phyloP scores from a whole-genome alignment of 2,888 invertebrate genomes.

The Phengaris alcon region DNA sequence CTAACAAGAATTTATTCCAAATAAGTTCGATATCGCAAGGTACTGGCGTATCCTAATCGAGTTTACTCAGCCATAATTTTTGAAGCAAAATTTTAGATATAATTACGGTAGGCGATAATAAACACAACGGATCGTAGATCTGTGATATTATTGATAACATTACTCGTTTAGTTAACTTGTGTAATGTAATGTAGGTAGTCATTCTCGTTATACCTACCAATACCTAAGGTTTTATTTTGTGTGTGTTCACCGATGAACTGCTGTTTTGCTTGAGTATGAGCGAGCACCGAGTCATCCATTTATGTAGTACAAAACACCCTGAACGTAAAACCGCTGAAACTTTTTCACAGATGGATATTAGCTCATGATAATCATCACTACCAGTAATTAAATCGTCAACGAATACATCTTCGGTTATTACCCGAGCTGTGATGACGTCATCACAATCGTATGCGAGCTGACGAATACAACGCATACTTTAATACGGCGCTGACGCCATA shows the following conservation, averaged over 20 bases:
- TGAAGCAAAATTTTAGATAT: no score
- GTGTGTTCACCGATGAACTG: neutral
- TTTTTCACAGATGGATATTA: slow-evolving; percentile 25
- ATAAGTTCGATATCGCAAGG: neutral
- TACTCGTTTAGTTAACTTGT: neutral
- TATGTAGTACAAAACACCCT: slow-evolving; percentile 33
- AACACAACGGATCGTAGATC: neutral
- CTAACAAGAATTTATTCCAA: neutral
- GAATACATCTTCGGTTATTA: neutral
- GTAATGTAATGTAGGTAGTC: neutral
- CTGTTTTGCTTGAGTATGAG: neutral
- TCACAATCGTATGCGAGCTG: neutral
- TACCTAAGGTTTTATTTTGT: neutral
- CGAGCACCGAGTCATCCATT: slow-evolving; percentile 27
- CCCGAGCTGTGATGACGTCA: neutral
- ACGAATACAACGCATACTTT: neutral
- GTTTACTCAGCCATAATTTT: no score
- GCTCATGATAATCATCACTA: slow-evolving; percentile 29
- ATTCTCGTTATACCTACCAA: neutral
- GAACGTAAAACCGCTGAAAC: slow-evolving; percentile 17
- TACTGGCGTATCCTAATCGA: neutral
- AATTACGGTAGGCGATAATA: no score
- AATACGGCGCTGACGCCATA: neutral
- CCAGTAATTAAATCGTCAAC: neutral
- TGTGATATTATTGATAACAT: neutral